Percentiles rank a stretch among this genome's conserved stretches.
Evolutionary conservation across 2,888 invertebrate genomes (phyloP).

Genomic region (Caenorhabditis sp.): DNA sequence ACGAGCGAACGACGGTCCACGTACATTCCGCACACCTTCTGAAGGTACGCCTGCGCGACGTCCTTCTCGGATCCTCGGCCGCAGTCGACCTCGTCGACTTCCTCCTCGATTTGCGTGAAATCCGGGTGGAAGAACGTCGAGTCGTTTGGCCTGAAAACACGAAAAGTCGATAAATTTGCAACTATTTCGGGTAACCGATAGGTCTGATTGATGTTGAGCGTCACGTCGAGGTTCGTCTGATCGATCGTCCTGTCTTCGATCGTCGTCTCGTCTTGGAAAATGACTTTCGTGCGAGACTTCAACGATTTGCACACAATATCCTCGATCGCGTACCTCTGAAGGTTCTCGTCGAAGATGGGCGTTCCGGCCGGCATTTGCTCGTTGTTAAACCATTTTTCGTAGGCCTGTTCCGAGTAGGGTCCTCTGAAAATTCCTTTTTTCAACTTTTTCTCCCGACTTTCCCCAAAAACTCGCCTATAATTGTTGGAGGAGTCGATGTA

Average conservation of each 20-base stretch:
- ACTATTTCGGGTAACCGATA: neutral
- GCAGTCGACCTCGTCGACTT: conserved; percentile 10
- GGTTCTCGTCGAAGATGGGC: neutral
- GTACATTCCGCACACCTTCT: neutral
- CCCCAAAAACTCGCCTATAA: conserved; percentile 5
- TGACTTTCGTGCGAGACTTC: conserved; percentile 16
- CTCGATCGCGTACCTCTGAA: neutral
- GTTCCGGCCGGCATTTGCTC: conserved; percentile 5
- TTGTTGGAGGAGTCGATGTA: neutral
- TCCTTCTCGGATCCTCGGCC: neutral
- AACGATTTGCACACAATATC: neutral
- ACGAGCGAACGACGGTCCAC: conserved; percentile 3
- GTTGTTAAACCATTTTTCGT: conserved; percentile 6
- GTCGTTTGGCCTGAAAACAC: neutral
- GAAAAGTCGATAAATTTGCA: neutral
- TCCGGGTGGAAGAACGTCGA: neutral
- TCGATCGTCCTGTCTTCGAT: neutral
- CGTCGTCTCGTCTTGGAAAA: conserved; percentile 6
- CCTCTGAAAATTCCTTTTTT: conserved; percentile 10
- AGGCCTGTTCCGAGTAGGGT: conserved; percentile 8
- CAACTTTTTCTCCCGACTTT: neutral
- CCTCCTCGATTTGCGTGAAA: conserved; percentile 22
- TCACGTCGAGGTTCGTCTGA: conserved; percentile 13
- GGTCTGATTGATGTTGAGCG: neutral
- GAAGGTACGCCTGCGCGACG: neutral